phyloP scores from a whole-genome alignment of 2,797 vertebrate species.

The Phataginus tricuspis region DNA sequence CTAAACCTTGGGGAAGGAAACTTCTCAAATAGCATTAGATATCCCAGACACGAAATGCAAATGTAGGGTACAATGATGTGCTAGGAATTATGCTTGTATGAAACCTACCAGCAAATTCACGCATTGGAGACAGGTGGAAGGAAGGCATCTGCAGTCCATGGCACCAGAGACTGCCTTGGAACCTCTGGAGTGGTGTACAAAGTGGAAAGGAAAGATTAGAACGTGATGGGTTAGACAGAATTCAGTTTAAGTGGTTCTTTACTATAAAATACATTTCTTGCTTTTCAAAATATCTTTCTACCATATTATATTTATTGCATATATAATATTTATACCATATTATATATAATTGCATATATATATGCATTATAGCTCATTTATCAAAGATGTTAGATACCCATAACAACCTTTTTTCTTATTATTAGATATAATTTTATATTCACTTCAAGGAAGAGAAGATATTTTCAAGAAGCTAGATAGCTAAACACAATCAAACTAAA shows the following conservation, averaged over 20 bases:
- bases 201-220: background rate
- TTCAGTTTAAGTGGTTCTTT: background rate
- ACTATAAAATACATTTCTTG: conserved; percentile 24
- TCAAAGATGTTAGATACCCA: background rate
- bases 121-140: background rate
- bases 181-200: background rate
- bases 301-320: background rate
- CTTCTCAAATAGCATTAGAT: background rate
- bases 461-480: conserved; percentile 27
- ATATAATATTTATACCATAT: too few relatives aligned
- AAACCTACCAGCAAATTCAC: background rate
- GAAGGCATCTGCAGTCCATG: rapidly evolving
- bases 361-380: background rate
- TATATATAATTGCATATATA: too few relatives aligned
- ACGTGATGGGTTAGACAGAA: conserved; percentile 22
- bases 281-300: background rate
- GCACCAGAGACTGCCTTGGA: background rate
- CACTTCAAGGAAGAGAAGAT: conserved; percentile 37
- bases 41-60: background rate
- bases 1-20: background rate
- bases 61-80: background rate
- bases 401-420: background rate
- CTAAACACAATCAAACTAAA: background rate
- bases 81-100: background rate
- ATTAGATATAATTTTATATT: background rate